Conservation (phyloP, 92 coral and sea anemone species). For the Paragorgia papillata region DNA sequence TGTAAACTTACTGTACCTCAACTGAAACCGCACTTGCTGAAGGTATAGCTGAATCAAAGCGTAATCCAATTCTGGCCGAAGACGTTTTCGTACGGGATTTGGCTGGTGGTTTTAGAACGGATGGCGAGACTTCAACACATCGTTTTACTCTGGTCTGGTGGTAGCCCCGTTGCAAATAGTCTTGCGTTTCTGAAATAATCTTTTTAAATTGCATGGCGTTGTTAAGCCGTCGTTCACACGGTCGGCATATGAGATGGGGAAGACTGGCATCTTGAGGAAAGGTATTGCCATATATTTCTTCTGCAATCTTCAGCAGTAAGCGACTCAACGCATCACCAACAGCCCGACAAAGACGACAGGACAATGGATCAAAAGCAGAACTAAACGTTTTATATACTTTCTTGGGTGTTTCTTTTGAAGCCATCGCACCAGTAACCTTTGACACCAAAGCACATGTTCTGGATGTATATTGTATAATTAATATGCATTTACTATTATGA, state of each 20-base stretch:
- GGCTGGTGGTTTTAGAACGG: neutral
- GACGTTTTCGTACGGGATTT: neutral
- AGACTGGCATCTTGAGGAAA: constrained; percentile 10
- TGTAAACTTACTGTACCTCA: too few relatives aligned
- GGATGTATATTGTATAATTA: too few relatives aligned
- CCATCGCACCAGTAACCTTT: neutral
- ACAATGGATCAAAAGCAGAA: neutral
- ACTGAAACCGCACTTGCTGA: neutral
- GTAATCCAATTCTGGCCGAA: neutral
- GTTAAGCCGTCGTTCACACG: constrained; percentile 43
- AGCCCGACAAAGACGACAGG: constrained; percentile 47
- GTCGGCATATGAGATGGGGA: constrained; percentile 44
- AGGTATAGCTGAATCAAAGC: neutral
- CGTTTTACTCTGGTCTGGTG: neutral
- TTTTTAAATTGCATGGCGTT: constrained; percentile 9
- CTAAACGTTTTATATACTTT: neutral
- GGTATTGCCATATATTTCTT: constrained; percentile 34
- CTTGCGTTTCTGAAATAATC: neutral
- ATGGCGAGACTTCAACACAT: constrained; percentile 1
- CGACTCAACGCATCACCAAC: constrained; percentile 19
- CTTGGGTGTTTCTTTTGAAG: neutral
- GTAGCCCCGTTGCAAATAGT: neutral
- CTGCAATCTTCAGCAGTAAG: constrained; percentile 9
- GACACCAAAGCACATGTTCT: too few relatives aligned
- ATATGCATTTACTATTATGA: too few relatives aligned